Base-by-base conservation (phyloP, 2,113 vertebrate genomes). In the Semicossyphus pulcher region DNA sequence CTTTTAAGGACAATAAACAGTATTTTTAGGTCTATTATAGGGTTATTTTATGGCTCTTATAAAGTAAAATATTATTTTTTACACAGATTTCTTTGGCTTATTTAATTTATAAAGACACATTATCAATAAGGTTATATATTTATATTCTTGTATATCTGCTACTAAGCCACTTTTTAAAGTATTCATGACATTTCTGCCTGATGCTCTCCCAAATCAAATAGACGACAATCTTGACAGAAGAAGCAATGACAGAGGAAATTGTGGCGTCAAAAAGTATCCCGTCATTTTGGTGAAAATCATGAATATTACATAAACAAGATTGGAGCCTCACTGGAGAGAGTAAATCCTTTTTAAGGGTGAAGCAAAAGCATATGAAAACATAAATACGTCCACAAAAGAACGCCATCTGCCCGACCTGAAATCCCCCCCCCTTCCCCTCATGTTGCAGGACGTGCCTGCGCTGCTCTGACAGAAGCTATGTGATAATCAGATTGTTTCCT, bases 391-490 rank as follows among this genome's bases (percentile, higher is more conserved):
- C 23, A 36, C 21, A 18, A 51, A 70, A 28, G 39, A 67, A 69
- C 80, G 52, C 63, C 80, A 76, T 66, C 51, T 76, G 79, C 32
- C 57, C 76, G 85, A 83, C 81, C 83, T 52, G 54, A 64, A 53
- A 53, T 65, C 49, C 41, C 36, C 42, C 20, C 41, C 18, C n/a
- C 72, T 2, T 52, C 26, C 20, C 18, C 57, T 70, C 56, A 12
- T 75, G 56, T 64, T 72, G 25, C 61, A 31, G 21, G 56, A 15
- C 34, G 29, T n/a, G 57, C 41, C 76, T 42, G 58, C 21, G 18
- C 42, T 45, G 45, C 11, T 66, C 72, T 29, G 41, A 68, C 78
- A 72, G 80, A 80, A 64, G 76, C 71, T 36, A 8, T 56, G 80
- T 34, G 53, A 76, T 83, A 68, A 85, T 83, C 47, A 78, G 53